Evolutionary conservation across 2,888 invertebrate genomes (phyloP).

Genomic region (Chironomus tentans): DNA sequence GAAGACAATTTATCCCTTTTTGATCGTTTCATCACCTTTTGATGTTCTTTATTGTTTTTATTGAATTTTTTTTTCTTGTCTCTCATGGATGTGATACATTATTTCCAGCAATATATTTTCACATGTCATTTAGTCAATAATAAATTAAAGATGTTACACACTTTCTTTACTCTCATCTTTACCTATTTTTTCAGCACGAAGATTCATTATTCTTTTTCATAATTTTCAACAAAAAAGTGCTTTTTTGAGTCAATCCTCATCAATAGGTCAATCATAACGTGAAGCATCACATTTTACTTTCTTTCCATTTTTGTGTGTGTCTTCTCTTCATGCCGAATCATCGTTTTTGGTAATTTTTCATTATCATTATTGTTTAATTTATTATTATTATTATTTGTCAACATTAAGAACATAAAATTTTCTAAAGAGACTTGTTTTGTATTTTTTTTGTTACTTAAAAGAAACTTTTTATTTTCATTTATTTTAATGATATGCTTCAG

Average conservation of each 20-base stretch:
- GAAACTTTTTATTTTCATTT: neutral
- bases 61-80: neutral
- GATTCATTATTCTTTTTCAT: neutral
- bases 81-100: neutral
- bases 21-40: conserved; percentile 8
- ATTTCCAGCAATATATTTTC: neutral
- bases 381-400: conserved; percentile 10
- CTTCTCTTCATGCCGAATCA: neutral
- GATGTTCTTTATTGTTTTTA: neutral
- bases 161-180: too few relatives aligned
- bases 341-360: neutral
- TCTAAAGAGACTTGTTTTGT: neutral
- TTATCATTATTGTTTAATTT: neutral
- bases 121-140: neutral
- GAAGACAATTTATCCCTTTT: neutral
- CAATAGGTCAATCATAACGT: too few relatives aligned
- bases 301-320: neutral
- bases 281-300: neutral
- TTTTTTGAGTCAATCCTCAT: too few relatives aligned
- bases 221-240: neutral
- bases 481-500: conserved; percentile 16
- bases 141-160: too few relatives aligned
- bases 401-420: conserved; percentile 20
- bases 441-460: neutral
- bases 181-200: neutral